phyloP scores from a whole-genome alignment of 2,797 vertebrate genomes.

The Spinus pinus region DNA sequence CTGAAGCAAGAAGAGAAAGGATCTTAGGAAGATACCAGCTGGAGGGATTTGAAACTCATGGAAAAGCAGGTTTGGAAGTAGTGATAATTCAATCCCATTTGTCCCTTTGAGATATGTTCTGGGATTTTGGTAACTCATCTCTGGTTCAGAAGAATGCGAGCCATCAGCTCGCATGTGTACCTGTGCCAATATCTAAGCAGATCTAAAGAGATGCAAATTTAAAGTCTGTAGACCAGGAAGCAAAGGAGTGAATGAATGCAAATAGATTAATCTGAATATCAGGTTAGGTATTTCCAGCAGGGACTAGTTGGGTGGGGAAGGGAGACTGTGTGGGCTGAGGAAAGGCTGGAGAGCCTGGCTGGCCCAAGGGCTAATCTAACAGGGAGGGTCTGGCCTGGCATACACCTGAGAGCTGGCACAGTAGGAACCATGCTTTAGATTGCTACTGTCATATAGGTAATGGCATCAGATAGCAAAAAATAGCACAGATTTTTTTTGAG shows the following conservation, averaged over 20 bases:
- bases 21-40: background rate
- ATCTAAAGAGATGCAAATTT: slow-evolving; percentile 13
- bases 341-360: background rate
- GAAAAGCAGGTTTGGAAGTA: background rate
- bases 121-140: background rate
- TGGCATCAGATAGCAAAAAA: background rate
- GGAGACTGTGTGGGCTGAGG: background rate
- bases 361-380: background rate
- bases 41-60: background rate
- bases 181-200: background rate
- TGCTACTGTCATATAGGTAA: background rate
- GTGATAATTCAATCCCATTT: background rate
- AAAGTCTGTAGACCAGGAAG: slow-evolving; percentile 39
- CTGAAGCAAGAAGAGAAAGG: background rate
- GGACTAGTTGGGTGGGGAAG: background rate
- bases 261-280: slow-evolving; percentile 31
- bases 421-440: background rate
- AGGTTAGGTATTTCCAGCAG: background rate
- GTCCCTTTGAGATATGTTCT: background rate
- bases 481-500: background rate
- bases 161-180: background rate
- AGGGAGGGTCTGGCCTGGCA: background rate
- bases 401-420: background rate
- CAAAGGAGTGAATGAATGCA: slow-evolving; percentile 18
- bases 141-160: background rate